Base-by-base conservation (phyloP, 2,113 vertebrate genomes). In the Brachyhypopomus gauderio region DNA sequence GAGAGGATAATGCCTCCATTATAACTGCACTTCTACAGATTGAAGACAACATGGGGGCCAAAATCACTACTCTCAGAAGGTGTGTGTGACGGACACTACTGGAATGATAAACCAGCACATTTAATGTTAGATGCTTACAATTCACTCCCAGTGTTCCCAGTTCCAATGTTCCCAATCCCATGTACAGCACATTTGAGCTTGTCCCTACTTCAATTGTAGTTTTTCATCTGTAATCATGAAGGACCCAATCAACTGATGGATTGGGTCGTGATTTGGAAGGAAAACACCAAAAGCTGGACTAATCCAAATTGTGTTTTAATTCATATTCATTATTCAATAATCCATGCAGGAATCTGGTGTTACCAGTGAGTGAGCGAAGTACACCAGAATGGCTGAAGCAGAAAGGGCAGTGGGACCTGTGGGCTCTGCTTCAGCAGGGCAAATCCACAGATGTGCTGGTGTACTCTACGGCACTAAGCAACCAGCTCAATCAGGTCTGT, bases 401-500 rank as follows among this genome's bases (percentile, higher is more conserved):
- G 67, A 92, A 92, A 80, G 92, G 88, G 66, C 88, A 89, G 76
- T 89, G 83, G 5, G 89, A 92, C 41, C 86, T 94, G 23, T 88
- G 86, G 88, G 83, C 77, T 71, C 79, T 92, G 27, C 73, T 91
- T 45, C 92, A 92, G 85, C 92, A 89, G 79, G 92, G 92, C 17
- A 93, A 95, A 82, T 91, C 91, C 22, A 91, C 93, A 38, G 87
- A 93, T 64, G 89, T 94, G 72, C 86, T 94, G 14, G 88, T 90
- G 0, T 94, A 91, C 79, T 87, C 92, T 22, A 83, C 92, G 8
- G 91, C 92, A 0, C 86, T 95, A 70, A 90, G 81, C 75, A 94
- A 91, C 55, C 88, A 87, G 1, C 91, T 95, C 79, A 94, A 93
- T 82, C 92, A 93, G 90, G 94, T 95, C 55, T 9, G 58, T 45